Conservation (phyloP, 2,888 invertebrate genomes). For the Gastrophysa polygoni region DNA sequence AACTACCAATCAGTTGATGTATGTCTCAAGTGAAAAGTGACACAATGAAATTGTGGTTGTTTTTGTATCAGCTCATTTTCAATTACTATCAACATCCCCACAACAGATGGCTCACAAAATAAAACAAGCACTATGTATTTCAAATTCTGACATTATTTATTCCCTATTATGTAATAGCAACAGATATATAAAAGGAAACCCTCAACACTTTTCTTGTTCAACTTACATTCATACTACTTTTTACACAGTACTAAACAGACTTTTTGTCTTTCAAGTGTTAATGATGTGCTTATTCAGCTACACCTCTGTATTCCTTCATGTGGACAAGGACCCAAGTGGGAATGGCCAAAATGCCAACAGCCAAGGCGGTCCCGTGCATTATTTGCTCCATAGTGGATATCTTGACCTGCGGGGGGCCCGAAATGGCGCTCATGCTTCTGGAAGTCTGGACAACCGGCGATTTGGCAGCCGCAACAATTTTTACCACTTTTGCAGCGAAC, state of each 20-base stretch:
- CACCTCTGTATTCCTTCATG: constrained; percentile 52
- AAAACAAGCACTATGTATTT: too few species aligned
- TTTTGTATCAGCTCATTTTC: too few species aligned
- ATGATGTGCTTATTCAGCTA: constrained; percentile 15
- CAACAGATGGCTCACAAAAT: too few species aligned
- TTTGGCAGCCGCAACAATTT: constrained; percentile 28
- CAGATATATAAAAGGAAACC: not conserved
- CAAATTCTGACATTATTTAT: not conserved
- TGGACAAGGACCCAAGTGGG: constrained; percentile 54
- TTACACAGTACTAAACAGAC: not conserved
- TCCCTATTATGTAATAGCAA: not conserved
- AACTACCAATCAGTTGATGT: too few species aligned
- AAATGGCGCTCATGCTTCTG: constrained; percentile 45
- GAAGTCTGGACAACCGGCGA: constrained; percentile 20
- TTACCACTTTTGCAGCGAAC: constrained; percentile 27
- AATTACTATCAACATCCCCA: too few species aligned
- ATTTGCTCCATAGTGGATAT: constrained; percentile 50
- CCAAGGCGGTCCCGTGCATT: constrained; percentile 48
- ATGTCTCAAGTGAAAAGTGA: too few species aligned
- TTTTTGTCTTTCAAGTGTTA: not conserved
- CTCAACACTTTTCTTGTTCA: not conserved
- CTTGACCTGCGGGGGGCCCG: constrained; percentile 51
- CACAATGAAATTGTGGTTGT: too few species aligned
- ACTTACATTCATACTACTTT: not conserved
- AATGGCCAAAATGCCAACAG: constrained; percentile 41